Percentiles rank a stretch among this genome's conserved stretches.
phyloP scores from a whole-genome alignment of 1,140 invertebrate species.

The Lucilia sericata region DNA sequence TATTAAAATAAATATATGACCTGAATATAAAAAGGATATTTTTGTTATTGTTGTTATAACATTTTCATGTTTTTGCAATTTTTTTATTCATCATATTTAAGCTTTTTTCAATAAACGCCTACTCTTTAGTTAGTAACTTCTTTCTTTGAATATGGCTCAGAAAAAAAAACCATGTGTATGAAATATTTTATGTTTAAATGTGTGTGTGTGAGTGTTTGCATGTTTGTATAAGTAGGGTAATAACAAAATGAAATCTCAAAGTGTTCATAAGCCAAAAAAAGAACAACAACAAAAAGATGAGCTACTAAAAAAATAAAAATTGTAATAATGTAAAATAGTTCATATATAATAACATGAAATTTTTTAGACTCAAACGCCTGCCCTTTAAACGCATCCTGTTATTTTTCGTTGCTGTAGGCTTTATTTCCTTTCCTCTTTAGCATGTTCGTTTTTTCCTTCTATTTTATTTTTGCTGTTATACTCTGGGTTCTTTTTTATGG shows the following conservation, averaged over 20 bases:
- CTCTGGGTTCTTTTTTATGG: not conserved
- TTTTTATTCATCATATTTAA: constrained; percentile 12
- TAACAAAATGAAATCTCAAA: constrained; percentile 24
- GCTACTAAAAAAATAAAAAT: not conserved
- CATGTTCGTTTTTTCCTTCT: not conserved
- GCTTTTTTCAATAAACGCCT: constrained; percentile 20
- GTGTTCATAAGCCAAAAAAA: constrained; percentile 10
- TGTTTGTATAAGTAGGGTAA: not conserved
- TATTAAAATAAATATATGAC: constrained; percentile 29
- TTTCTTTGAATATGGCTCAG: not conserved
- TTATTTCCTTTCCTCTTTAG: not conserved
- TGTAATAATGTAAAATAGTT: constrained; percentile 26
- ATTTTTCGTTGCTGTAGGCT: not conserved
- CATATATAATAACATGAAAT: not conserved
- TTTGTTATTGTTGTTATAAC: not conserved
- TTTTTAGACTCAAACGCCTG: not conserved
- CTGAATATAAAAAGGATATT: not conserved
- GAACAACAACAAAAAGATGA: not conserved
- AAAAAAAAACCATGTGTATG: not conserved
- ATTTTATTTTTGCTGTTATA: not conserved
- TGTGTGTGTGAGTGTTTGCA: not conserved
- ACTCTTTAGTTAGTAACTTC: not conserved
- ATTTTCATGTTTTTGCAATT: not conserved
- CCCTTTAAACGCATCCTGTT: constrained; percentile 27
- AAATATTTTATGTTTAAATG: not conserved